Base-by-base conservation (phyloP, 2,113 vertebrate species). In the Oostethus manadensis region DNA sequence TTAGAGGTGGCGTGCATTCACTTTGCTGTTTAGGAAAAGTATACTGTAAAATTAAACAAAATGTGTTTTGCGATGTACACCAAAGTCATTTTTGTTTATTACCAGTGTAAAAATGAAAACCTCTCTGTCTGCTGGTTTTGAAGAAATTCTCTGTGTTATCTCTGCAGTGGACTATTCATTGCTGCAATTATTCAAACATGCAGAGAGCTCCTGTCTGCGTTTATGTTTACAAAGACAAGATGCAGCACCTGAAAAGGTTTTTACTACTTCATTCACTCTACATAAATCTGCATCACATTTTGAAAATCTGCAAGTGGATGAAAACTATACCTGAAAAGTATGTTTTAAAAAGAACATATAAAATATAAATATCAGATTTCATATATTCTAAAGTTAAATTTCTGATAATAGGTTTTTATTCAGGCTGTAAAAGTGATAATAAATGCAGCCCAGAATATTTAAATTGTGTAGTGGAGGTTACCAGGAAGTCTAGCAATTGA, bases 201-300 rank as follows among this genome's bases (percentile, higher is more conserved):
- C 65, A 22, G 10, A 26, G 11, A 66, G 68, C 63, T 64, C 64
- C 71, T 74, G 70, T 78, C 72, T 61, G 66, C 60, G 43, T 73
- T 74, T 62, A 70, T 70, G 66, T 77, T 73, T 64, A 69, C 70
- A 23, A 56, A 64, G 64, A 72, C 55, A 58, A 65, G 75, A 77
- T 77, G 74, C 17, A 55, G 67, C 6, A 51, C 43, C n/a, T 79
- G 68, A 84, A 67, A 76, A 82, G 73, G 78, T 80, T 70, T 62
- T 73, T 62, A 23, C 77, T 74, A 13, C 48, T 50, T 50, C 48
- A 57, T 73, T 76, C 76, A 77, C 74, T 69, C 70, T 76, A 77
- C 77, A 86, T 86, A 84, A 82, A 86, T 86, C 82, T 79, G 66
- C 80, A 80, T 83, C 64, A 16, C 73, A 84, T 80, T 83, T 83